Evolutionary conservation across 2,888 invertebrate species (phyloP).

Genomic region (Callosobruchus maculatus): DNA sequence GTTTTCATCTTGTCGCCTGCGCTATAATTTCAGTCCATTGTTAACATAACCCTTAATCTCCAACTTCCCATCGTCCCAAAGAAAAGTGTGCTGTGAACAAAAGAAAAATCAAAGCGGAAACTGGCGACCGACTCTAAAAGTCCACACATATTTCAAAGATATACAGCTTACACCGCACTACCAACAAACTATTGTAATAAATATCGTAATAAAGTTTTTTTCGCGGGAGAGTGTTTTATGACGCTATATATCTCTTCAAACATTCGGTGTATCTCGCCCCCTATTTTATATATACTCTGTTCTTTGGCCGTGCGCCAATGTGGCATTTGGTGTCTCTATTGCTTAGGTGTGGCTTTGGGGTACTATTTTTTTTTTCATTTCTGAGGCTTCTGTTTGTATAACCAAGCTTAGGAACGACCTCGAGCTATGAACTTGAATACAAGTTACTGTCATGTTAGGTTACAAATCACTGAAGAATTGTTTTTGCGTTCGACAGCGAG

Average conservation of each 20-base stretch:
- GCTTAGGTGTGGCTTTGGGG: not conserved
- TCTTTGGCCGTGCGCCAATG: not conserved
- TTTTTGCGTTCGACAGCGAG: too few species aligned
- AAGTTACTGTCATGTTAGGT: too few species aligned
- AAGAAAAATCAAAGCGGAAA: not conserved
- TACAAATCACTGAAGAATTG: too few species aligned
- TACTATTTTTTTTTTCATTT: too few species aligned
- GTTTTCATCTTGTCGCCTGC: too few species aligned
- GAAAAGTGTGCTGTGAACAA: not conserved
- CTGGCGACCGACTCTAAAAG: not conserved
- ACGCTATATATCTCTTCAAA: conserved; percentile 39
- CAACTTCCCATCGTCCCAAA: not conserved
- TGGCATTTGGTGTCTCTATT: not conserved
- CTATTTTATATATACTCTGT: not conserved
- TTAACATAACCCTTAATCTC: too few species aligned
- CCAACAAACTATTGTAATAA: conserved; percentile 26
- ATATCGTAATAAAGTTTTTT: conserved; percentile 39
- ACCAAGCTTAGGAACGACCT: too few species aligned
- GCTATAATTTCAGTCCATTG: too few species aligned
- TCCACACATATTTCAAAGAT: not conserved
- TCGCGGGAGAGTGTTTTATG: conserved; percentile 36
- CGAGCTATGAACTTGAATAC: too few species aligned
- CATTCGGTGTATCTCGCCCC: conserved; percentile 31
- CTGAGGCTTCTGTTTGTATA: too few species aligned
- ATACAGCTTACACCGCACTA: not conserved